Conservation (phyloP, 2,888 invertebrate genomes). For the Orchesellides sinensis region DNA sequence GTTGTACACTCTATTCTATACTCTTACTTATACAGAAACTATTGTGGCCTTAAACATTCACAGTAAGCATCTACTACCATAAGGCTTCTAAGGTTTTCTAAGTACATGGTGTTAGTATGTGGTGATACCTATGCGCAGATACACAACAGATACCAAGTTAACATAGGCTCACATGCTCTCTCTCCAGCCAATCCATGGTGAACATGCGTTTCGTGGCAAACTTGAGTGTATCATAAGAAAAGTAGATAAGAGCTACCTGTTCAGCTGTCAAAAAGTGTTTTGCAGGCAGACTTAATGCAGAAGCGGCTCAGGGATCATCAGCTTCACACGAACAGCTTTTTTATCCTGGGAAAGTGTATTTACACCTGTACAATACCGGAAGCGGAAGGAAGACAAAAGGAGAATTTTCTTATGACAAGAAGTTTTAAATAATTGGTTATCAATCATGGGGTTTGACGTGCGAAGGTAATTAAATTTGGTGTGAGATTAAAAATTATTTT, state of each 20-base stretch:
- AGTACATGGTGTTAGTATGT: background rate
- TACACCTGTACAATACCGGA: too few species aligned
- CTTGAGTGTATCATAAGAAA: background rate
- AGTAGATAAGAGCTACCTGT: background rate
- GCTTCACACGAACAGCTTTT: background rate
- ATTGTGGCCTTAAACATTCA: too few species aligned
- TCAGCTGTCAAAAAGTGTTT: constrained; percentile 3
- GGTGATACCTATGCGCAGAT: background rate
- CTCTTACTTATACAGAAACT: too few species aligned
- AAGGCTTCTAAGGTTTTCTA: background rate
- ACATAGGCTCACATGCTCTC: constrained; percentile 1
- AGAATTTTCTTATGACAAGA: background rate
- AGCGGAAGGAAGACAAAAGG: too few species aligned
- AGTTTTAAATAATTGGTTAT: background rate
- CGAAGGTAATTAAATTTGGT: constrained; percentile 52
- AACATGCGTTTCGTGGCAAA: constrained; percentile 60
- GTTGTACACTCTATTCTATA: too few species aligned
- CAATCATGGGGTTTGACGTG: constrained; percentile 52
- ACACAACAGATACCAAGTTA: background rate
- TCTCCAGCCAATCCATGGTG: constrained; percentile 21
- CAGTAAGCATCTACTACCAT: too few species aligned
- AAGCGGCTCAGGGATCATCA: background rate
- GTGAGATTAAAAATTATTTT: too few species aligned
- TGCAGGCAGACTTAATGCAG: background rate
- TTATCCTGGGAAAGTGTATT: too few species aligned